Percentiles rank a stretch among this genome's conserved stretches.
Evolutionary conservation across 2,888 invertebrate species (phyloP).

Genomic region (Nyleta sp.): DNA sequence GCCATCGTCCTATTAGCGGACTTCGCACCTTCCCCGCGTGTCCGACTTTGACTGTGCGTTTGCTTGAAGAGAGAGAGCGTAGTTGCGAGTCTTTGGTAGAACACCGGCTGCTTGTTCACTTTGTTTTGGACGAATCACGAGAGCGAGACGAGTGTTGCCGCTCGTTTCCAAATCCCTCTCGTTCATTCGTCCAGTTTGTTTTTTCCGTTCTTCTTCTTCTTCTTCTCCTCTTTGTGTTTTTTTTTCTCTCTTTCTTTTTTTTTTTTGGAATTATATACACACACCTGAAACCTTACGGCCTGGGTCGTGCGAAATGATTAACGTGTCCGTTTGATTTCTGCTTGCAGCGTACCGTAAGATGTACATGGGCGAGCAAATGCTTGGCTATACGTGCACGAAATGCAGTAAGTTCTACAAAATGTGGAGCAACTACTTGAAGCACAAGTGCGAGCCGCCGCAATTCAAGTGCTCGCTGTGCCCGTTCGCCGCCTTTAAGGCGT

Average conservation of each 20-base stretch:
- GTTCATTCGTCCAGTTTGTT: conserved; percentile 2
- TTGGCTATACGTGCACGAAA: conserved; percentile 81
- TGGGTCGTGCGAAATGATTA: conserved; percentile 13
- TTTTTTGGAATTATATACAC: conserved; percentile 1
- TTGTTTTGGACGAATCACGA: conserved; percentile 26
- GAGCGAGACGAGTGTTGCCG: conserved; percentile 12
- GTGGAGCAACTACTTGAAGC: conserved; percentile 82
- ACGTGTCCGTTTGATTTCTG: conserved; percentile 69
- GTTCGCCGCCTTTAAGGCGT: conserved; percentile 81
- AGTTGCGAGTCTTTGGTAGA: conserved; percentile 39
- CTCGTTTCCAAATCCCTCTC: neutral
- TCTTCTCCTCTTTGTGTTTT: too few species aligned
- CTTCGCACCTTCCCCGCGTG: too few species aligned
- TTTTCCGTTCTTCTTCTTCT: too few species aligned
- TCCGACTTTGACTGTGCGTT: conserved; percentile 50
- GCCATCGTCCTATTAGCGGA: neutral
- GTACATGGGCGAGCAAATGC: conserved; percentile 81
- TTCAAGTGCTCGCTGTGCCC: conserved; percentile 81
- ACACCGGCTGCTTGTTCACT: conserved; percentile 33
- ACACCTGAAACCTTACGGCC: neutral
- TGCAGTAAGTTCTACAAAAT: conserved; percentile 83
- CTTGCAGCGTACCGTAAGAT: conserved; percentile 81
- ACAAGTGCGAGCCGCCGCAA: conserved; percentile 81
- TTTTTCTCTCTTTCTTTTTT: conserved; percentile 4
- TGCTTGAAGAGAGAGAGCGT: conserved; percentile 33